Evolutionary conservation across 2,113 vertebrate species (phyloP).

Genomic region (Pteruthius melanotis): DNA sequence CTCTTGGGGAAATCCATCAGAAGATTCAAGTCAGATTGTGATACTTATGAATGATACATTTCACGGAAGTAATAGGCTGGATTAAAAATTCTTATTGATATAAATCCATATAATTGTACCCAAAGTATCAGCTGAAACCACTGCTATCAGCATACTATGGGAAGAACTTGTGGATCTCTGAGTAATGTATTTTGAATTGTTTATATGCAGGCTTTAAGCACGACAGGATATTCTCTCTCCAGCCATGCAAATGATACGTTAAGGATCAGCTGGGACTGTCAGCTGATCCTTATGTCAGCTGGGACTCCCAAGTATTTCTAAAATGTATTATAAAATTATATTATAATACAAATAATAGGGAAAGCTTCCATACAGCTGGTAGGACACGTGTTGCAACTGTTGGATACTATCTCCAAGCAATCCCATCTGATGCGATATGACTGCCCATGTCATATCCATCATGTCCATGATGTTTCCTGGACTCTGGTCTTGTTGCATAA

Average conservation of each 20-base stretch:
- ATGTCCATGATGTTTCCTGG: not conserved
- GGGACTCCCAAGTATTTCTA: not conserved
- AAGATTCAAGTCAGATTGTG: not conserved
- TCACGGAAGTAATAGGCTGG: not conserved
- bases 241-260: not conserved
- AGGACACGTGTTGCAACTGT: not conserved
- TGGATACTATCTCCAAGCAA: not conserved
- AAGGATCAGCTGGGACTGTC: not conserved
- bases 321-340: not conserved
- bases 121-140: not conserved
- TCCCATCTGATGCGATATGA: not conserved
- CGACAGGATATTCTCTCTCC: not conserved
- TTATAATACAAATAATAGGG: not conserved
- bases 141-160: not conserved
- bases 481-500: not conserved
- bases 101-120: not conserved
- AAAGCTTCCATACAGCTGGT: not conserved
- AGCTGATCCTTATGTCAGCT: not conserved
- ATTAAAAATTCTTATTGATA: not conserved
- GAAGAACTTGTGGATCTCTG: not conserved
- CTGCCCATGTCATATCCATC: rapidly evolving
- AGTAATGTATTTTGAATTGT: not conserved
- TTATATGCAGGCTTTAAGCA: not conserved
- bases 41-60: not conserved
- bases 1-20: not conserved